These are phyloP conservation scores for Meloidogyne exigua DNA, from an alignment of 1,140 invertebrate genomes.

Conservation along the genomic window DNA sequence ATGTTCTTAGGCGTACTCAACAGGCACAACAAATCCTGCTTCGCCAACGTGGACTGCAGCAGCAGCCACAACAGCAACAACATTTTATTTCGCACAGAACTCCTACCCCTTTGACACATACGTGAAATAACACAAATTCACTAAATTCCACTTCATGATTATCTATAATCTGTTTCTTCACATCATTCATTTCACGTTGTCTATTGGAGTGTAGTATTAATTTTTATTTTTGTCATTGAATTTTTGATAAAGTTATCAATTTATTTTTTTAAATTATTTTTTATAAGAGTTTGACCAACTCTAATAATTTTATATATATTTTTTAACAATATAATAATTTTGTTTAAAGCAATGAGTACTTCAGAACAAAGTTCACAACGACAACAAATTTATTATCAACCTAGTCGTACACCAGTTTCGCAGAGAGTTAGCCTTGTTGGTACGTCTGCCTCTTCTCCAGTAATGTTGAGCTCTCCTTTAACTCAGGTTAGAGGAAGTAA, in stretches of 20 bases:
- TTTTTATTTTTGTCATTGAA: neutral
- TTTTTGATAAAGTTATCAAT: conserved; percentile 1
- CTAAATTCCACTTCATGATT: neutral
- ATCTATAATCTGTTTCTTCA: neutral
- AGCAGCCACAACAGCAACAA: conserved; percentile 1
- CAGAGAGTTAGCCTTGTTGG: neutral
- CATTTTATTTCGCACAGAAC: neutral
- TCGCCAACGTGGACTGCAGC: conserved; percentile 23
- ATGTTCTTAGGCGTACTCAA: conserved; percentile 41
- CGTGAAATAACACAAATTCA: neutral
- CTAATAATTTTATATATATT: neutral
- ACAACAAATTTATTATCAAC: conserved; percentile 19
- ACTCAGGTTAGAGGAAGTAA: conserved; percentile 4
- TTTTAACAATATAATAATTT: neutral
- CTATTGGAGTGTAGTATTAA: neutral
- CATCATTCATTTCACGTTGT: neutral
- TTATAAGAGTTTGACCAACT: neutral
- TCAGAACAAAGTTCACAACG: neutral
- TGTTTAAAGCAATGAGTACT: conserved; percentile 21
- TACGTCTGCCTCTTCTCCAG: neutral
- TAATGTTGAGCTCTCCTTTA: neutral
- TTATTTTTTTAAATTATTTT: neutral
- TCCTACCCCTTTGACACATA: neutral
- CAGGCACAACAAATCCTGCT: conserved; percentile 42
- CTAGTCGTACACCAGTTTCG: neutral